Percentiles rank a stretch among this genome's conserved stretches.
phyloP scores from a whole-genome alignment of 2,888 invertebrate genomes.

The Galerucella pusilla region DNA sequence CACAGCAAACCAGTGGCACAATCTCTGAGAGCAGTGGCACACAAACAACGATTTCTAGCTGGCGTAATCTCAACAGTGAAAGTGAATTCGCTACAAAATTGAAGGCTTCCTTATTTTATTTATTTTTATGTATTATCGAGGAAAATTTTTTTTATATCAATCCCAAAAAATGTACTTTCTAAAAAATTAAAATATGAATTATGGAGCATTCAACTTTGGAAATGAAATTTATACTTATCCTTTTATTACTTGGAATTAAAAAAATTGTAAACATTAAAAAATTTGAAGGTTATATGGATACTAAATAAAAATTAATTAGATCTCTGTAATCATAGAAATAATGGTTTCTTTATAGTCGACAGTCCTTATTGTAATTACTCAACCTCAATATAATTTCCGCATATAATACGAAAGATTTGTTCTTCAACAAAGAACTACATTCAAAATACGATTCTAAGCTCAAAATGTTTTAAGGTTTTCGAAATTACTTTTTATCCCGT shows the following conservation, averaged over 20 bases:
- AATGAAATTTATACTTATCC: background rate
- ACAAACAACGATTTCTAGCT: conserved; percentile 28
- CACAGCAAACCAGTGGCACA: conserved; percentile 24
- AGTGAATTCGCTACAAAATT: background rate
- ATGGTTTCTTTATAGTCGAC: too few species aligned
- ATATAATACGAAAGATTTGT: too few species aligned
- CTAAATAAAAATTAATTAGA: too few species aligned
- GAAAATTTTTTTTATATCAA: background rate
- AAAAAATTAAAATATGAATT: background rate
- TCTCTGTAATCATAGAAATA: too few species aligned
- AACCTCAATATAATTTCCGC: too few species aligned
- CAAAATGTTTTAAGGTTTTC: too few species aligned
- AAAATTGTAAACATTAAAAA: too few species aligned
- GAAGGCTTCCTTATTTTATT: background rate
- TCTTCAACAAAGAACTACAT: too few species aligned
- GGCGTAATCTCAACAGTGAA: conserved; percentile 17
- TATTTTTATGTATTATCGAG: background rate
- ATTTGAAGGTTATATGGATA: too few species aligned
- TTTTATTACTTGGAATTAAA: background rate
- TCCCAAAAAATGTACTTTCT: background rate
- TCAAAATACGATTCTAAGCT: too few species aligned
- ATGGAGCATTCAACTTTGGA: background rate
- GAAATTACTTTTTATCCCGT: too few species aligned
- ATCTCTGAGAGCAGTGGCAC: conserved; percentile 19
- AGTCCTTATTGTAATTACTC: too few species aligned